Evolutionary conservation across 1,140 invertebrate genomes (phyloP), one percentile per base, ranked within the genome.

Genomic region (Rhagoletis zephyria): DNA sequence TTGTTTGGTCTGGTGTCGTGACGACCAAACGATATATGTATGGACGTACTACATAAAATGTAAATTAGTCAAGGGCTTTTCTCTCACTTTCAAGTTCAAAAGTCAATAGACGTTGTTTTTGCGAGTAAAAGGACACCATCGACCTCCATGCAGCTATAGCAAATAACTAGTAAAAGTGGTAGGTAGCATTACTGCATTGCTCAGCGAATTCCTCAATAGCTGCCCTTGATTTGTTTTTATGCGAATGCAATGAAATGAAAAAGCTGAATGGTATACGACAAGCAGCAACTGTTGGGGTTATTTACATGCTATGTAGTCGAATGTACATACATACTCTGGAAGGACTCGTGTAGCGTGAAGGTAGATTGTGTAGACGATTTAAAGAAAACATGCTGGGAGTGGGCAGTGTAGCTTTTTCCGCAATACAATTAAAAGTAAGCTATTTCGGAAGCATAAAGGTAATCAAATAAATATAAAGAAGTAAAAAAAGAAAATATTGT

Each of bases 31-130:
- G 12, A 74, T 42, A 12, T 5, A 42, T 42, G 12, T 74, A 74
- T 42, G 30, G 3, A 42, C 67, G 12, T 74, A 74, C 45, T 74
- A 74, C 30, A 30, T 30, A 45, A 45, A 42, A 74, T 74, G 67
- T 45, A 74, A 48, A 74, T 74, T 74, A 74, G 67, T 14, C 10
- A 30, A 40, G 30, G 64, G 12, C 7, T 64, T 67, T 67, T 67
- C 64, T 67, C 9, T 74, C 45, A 48, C 67, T 45, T 74, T 74
- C 67, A 74, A 74, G 67, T 74, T 74, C 67, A 74, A 16, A 45
- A 12, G 42, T 56, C 67, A 74, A 16, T 16, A 12, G 42, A 7
- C 42, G 42, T 40, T 67, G 19, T 12, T 42, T 67, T 19, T 67
- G 64, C 30, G 30, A 67, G 42, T 42, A 40, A 42, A 74, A 45